Percentiles rank a stretch among this genome's conserved stretches.
Evolutionary conservation across 2,888 invertebrate genomes (phyloP).

Genomic region (Drosophila fungiperda): DNA sequence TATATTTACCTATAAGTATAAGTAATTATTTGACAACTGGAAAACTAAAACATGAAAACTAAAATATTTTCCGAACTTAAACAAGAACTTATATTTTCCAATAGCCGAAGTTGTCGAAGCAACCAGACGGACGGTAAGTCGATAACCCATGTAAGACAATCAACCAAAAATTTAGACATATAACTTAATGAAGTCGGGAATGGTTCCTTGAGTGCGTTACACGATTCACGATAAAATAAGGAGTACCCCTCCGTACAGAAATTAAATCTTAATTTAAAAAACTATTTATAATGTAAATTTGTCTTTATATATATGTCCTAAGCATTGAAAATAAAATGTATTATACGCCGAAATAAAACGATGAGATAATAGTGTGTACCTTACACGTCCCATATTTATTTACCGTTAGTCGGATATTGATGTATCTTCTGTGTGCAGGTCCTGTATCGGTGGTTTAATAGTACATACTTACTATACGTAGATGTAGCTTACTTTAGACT

Average conservation of each 20-base stretch:
- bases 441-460: slow-evolving; percentile 36
- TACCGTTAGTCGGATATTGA: slow-evolving; percentile 7
- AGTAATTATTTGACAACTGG: slow-evolving; percentile 19
- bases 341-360: background rate
- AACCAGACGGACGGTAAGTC: background rate
- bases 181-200: background rate
- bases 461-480: slow-evolving; percentile 18
- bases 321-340: background rate
- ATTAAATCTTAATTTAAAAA: background rate
- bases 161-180: background rate
- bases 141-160: background rate
- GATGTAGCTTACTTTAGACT: slow-evolving; percentile 7
- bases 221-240: background rate
- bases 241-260: background rate
- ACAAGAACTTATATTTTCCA: background rate
- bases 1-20: slow-evolving; percentile 5
- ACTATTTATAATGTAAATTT: slow-evolving; percentile 1
- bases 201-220: background rate
- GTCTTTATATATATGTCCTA: background rate
- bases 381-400: background rate
- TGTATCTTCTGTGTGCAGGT: slow-evolving; percentile 17
- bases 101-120: background rate
- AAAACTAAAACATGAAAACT: slow-evolving; percentile 8
- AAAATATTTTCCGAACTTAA: background rate
- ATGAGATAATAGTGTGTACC: background rate